phyloP scores from a whole-genome alignment of 1,140 invertebrate genomes.

The Neocloeon triangulifer region DNA sequence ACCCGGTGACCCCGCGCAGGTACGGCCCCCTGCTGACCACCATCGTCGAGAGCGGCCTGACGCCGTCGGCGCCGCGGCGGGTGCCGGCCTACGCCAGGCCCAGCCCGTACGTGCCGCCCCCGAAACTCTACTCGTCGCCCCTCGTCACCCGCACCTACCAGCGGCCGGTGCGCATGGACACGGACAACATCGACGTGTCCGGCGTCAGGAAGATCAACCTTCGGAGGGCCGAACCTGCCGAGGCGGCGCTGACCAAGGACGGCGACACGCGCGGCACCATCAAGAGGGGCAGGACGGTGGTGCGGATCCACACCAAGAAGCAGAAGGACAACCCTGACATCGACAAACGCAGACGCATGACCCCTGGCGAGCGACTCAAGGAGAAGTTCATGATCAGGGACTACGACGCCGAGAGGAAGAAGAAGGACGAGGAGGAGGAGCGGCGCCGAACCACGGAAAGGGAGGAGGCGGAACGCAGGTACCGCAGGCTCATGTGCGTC shows the following conservation, averaged over 20 bases:
- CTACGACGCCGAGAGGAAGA: slow-evolving; percentile 12
- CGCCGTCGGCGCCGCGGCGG: slow-evolving; percentile 14
- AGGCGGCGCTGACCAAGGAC: background rate
- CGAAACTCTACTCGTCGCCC: background rate
- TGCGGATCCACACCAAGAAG: slow-evolving; percentile 35
- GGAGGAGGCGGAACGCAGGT: no score
- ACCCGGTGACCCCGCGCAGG: slow-evolving; percentile 27
- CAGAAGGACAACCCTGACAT: slow-evolving; percentile 24
- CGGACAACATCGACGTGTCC: slow-evolving; percentile 54
- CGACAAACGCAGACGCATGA: slow-evolving; percentile 24
- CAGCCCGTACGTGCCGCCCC: background rate
- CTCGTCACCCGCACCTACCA: slow-evolving; percentile 8
- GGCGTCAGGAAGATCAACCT: slow-evolving; percentile 21
- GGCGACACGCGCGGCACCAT: slow-evolving; percentile 27
- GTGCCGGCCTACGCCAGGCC: background rate
- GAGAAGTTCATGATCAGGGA: slow-evolving; percentile 53
- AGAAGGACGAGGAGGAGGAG: slow-evolving; percentile 17
- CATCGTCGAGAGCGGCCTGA: slow-evolving; percentile 17
- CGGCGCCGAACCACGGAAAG: slow-evolving; percentile 15
- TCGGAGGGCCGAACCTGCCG: slow-evolving; percentile 14
- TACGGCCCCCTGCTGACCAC: no score
- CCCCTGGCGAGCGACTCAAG: slow-evolving; percentile 41
- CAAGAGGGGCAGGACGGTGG: slow-evolving; percentile 39
- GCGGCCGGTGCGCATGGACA: slow-evolving; percentile 43
- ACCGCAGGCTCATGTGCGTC: no score